Evolutionary conservation across 1,140 invertebrate species (phyloP), one percentile per base, ranked within the genome.

Genomic region (Paralvinella palmiformis): DNA sequence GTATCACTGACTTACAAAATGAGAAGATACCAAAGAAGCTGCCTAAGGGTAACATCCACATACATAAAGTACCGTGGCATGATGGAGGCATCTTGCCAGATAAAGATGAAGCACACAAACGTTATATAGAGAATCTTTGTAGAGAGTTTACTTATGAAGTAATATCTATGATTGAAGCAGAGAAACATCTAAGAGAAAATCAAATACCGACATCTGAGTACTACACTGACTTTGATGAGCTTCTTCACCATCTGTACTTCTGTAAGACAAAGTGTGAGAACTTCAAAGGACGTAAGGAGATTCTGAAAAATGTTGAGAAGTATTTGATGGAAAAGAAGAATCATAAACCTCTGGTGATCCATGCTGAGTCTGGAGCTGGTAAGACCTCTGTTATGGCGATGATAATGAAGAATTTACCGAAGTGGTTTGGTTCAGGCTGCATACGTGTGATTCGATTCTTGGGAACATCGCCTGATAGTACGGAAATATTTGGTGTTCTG

Each of bases 191-290:
- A 53, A 41, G 37, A 41, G 37, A 41, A 41, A 53, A 15, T 15
- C 17, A 29, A 53, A 13, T 48, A 20, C 45, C 22, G 17, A 1
- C 17, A 52, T 58, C 56, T 15, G 70, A 71, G 50, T 77, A 71
- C 50, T 72, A 72, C 59, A 63, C 64, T 24, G 48, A 65, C 7
- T 73, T 68, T 53, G 68, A 94, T 92, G 94, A 98, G 81, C 91
- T 96, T 57, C 83, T 97, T 17, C 94, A 97, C 75, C 94, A 98
- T 85, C 83, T 96, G 4, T 92, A 96, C 71, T 93, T 93, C 48
- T 96, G 93, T 73, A 94, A 93, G 72, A 94, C 89, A 4, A 91
- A 89, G 79, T 71, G 68, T 62, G 64, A 70, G 48, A 64, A 66
- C 3, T 75, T 75, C 55, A 69, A 66, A 58, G 71, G 71, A 13